Base-by-base conservation (phyloP, 2,888 invertebrate species). In the Marasmarcha lunaedactyla region DNA sequence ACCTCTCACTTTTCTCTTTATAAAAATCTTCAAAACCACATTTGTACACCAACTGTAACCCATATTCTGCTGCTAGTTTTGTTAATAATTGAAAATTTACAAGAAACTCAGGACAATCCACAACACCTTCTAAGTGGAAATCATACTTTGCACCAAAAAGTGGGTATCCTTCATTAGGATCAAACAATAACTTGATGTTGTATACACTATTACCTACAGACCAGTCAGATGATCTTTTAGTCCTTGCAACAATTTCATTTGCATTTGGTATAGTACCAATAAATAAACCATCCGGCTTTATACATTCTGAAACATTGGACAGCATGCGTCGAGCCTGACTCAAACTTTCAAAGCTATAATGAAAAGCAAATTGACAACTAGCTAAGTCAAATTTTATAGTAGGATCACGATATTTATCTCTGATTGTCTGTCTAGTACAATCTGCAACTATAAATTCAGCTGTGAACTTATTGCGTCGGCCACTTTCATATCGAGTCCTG, bases 341-440 rank as follows among this genome's bases (percentile, higher is more conserved):
- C 44, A 95, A 72, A 42, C 93, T 92, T 72, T 97, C 96, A 72
- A 97, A 98, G 59, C 93, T 91, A 63, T 99, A 99, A 77, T 99
- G 99, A 64, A 99, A 92, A 14, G 97, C 95, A 87, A 99, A 99
- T 73, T 99, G 99, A 65, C 97, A 97, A 65, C 97, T 97, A 1
- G 94, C 94, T 33, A 99, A 61, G 69, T 99, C 94, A 57, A 98
- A 88, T 54, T 88, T 87, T 42, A 91, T 87, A 14, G 90, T 89
- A 1, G 92, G 88, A 68, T 96, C 91, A 55, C 86, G 85, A 64
- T 91, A 95, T 52, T 90, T 89, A 60, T 90, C 89, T 38, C 91
- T 84, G n/a, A 94, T 73, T 14, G 89, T 85, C 45, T 89, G 88
- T 85, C 91, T 91, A n/a, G 96, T 93, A 55, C 95, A 94, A 71